Conservation (phyloP, 2,113 vertebrate genomes). For the Boulengeromyrus knoepffleri region DNA sequence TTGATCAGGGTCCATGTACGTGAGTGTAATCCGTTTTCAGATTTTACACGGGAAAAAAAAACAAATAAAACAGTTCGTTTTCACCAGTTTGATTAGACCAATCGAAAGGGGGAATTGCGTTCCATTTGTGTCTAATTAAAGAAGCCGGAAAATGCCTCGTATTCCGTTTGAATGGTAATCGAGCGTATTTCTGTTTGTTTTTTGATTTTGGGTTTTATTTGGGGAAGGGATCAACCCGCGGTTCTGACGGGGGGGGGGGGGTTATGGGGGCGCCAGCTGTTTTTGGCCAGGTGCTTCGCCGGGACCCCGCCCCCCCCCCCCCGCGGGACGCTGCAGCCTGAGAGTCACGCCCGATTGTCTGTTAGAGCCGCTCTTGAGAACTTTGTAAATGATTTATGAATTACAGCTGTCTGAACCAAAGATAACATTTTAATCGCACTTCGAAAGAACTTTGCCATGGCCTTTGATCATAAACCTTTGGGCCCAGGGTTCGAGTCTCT, state of each 20-base stretch:
- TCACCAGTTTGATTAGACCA: neutral
- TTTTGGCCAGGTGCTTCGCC: neutral
- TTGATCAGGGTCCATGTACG: neutral
- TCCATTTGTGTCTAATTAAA: too few species aligned
- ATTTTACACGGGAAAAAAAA: too few species aligned
- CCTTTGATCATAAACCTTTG: too few species aligned
- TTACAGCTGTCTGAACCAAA: neutral
- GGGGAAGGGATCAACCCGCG: neutral
- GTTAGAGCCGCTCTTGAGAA: neutral
- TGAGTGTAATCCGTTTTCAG: neutral
- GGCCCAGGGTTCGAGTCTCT: too few species aligned
- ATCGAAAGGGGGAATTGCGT: too few species aligned
- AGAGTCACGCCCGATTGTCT: too few species aligned
- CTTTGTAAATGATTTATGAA: neutral
- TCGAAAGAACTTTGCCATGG: too few species aligned
- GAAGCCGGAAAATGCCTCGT: neutral
- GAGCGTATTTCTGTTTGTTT: too few species aligned
- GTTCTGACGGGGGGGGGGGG: rapidly evolving
- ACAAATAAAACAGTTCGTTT: neutral
- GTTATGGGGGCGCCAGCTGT: neutral
- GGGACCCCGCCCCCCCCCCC: neutral
- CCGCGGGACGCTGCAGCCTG: neutral
- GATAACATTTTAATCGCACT: too few species aligned
- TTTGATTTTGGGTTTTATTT: neutral
- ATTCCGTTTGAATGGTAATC: neutral